Evolutionary conservation across 2,113 vertebrate genomes (phyloP).

Genomic region (Canis aureus): DNA sequence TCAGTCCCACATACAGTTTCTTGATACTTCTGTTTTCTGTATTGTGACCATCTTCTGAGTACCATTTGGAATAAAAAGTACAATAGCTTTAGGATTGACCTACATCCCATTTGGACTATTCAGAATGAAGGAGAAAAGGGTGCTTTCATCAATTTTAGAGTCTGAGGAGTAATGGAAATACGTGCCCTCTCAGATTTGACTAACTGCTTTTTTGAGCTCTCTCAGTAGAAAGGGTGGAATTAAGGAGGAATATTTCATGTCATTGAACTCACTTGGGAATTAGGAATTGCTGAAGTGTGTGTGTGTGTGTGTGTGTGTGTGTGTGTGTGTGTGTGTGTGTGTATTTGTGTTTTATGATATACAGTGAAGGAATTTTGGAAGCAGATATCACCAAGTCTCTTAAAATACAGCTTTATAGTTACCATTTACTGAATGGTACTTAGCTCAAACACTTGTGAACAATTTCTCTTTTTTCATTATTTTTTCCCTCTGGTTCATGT

Average conservation of each 20-base stretch:
- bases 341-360: background rate
- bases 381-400: background rate
- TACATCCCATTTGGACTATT: background rate
- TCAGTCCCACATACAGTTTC: background rate
- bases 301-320: background rate
- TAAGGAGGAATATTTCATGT: background rate
- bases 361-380: background rate
- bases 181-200: background rate
- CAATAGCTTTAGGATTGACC: background rate
- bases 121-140: background rate
- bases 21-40: background rate
- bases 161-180: background rate
- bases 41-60: background rate
- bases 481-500: background rate
- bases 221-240: background rate
- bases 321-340: background rate
- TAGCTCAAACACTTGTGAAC: background rate
- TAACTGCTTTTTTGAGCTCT: background rate
- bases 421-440: background rate
- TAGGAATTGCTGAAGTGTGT: background rate
- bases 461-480: background rate
- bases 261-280: background rate
- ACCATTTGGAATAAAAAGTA: background rate
- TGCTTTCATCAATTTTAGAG: background rate
- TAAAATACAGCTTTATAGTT: slow-evolving; percentile 2